Evolutionary conservation across 2,888 invertebrate genomes (phyloP).

Genomic region (Coecobrya sp.): DNA sequence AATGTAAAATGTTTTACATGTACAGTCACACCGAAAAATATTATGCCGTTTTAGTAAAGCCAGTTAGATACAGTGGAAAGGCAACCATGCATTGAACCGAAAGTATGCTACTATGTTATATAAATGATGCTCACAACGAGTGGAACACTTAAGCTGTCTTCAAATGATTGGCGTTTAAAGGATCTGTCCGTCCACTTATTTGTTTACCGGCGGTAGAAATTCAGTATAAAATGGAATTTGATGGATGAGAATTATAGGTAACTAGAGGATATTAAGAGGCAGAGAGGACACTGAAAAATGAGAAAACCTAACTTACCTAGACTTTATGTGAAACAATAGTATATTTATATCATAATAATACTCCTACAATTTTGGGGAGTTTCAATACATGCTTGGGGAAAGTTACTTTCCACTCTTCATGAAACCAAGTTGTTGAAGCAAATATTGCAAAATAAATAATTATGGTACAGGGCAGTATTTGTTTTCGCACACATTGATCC

Average conservation of each 20-base stretch:
- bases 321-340: neutral
- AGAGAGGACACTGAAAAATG: neutral
- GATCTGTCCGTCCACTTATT: conserved; percentile 51
- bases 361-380: no score
- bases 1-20: neutral
- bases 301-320: neutral
- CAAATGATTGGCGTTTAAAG: conserved; percentile 66
- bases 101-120: neutral
- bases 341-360: no score
- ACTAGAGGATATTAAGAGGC: neutral
- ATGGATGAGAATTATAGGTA: conserved; percentile 42
- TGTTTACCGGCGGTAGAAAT: conserved; percentile 42
- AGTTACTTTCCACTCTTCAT: neutral
- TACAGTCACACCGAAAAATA: neutral
- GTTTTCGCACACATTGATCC: no score
- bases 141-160: conserved; percentile 66
- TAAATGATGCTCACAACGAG: neutral
- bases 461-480: no score
- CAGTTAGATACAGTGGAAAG: neutral
- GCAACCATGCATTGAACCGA: neutral
- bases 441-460: neutral
- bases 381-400: neutral
- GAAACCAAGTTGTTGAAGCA: neutral
- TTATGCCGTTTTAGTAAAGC: neutral
- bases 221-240: conserved; percentile 47